These are phyloP conservation scores for Callinectes sapidus DNA, from an alignment of 2,888 invertebrate genomes.

Conservation along the genomic window DNA sequence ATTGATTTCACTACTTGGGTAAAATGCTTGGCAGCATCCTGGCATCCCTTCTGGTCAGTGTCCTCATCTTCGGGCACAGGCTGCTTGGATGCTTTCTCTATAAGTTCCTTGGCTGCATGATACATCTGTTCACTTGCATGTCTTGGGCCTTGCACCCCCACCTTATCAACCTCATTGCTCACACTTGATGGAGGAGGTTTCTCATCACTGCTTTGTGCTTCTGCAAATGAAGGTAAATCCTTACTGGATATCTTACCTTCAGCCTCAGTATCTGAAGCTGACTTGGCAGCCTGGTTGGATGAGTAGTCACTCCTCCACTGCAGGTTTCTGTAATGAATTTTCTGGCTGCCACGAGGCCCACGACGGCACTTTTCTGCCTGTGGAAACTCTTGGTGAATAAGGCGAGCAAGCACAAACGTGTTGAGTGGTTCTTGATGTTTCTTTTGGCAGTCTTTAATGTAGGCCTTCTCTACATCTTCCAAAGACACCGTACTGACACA, in stretches of 20 bases:
- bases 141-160: background rate
- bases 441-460: conserved; percentile 29
- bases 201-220: background rate
- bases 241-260: background rate
- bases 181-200: background rate
- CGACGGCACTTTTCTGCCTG: conserved; percentile 45
- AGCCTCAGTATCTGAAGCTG: background rate
- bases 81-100: background rate
- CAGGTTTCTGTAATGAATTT: conserved; percentile 51
- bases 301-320: background rate
- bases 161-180: background rate
- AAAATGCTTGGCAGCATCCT: conserved; percentile 41
- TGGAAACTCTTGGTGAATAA: conserved; percentile 31
- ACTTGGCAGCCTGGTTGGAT: background rate
- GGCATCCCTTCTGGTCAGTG: conserved; percentile 36
- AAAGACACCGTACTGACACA: conserved; percentile 7
- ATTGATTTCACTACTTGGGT: conserved; percentile 30
- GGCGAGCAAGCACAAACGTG: conserved; percentile 51
- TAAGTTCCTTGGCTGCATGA: background rate
- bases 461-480: conserved; percentile 32
- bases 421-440: conserved; percentile 34
- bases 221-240: background rate
- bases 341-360: conserved; percentile 49
- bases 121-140: background rate
- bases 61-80: background rate